These are phyloP conservation scores for Trachythela sp. DNA, from an alignment of 64 coral and sea anemone species.

Conservation along the genomic window DNA sequence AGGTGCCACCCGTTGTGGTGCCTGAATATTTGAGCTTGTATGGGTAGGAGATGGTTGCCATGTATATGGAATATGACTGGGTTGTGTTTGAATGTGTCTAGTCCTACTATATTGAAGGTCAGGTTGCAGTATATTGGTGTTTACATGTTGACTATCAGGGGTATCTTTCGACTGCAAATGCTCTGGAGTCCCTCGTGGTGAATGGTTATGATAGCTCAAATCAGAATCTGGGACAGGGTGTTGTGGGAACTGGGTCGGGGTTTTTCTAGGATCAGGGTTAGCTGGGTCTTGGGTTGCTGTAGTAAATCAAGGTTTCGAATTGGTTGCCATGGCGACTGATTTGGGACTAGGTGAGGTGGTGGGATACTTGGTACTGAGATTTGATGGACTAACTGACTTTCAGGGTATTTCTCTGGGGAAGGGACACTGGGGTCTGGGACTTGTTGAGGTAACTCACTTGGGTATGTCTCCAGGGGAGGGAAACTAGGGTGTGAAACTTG, in stretches of 20 bases:
- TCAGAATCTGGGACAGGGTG: not conserved
- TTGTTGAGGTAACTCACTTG: not conserved
- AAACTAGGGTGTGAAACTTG: not conserved
- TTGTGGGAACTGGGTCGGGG: not conserved
- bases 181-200: no score
- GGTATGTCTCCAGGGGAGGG: not conserved
- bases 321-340: no score
- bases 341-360: no score
- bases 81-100: not conserved
- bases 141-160: not conserved
- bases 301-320: no score
- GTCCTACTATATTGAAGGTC: not conserved
- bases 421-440: no score
- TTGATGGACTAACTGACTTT: no score
- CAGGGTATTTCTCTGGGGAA: no score
- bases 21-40: not conserved
- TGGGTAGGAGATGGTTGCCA: not conserved
- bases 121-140: not conserved
- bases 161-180: not conserved
- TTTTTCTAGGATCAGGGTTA: not conserved
- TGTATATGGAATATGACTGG: not conserved
- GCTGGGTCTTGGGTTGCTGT: not conserved
- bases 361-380: no score
- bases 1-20: slow-evolving; percentile 13
- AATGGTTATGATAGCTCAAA: not conserved